phyloP scores from a whole-genome alignment of 2,797 vertebrate genomes.

The Squalus acanthias region DNA sequence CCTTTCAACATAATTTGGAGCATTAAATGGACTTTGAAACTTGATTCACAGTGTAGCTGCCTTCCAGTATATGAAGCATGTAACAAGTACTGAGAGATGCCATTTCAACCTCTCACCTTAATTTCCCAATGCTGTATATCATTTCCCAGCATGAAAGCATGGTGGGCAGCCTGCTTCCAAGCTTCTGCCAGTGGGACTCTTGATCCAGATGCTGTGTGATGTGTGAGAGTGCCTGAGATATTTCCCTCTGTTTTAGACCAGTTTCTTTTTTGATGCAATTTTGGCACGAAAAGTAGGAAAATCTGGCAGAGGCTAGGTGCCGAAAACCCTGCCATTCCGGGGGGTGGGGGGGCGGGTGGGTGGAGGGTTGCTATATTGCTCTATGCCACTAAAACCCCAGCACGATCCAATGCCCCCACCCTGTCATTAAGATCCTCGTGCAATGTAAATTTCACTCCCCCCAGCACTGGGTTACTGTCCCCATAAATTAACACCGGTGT shows the following conservation, averaged over 20 bases:
- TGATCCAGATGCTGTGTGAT: neutral
- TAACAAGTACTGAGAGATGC: constrained; percentile 1
- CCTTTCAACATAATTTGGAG: constrained; percentile 10
- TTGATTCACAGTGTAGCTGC: neutral
- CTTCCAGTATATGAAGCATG: neutral
- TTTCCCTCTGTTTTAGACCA: neutral
- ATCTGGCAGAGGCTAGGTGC: neutral
- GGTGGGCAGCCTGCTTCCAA: neutral
- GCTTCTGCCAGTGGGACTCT: neutral
- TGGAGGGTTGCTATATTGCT: neutral
- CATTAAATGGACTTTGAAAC: constrained; percentile 20
- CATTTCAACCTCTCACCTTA: constrained; percentile 26
- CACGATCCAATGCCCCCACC: neutral
- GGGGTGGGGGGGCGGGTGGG: too few relatives aligned
- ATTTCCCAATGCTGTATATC: constrained; percentile 20
- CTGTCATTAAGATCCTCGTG: neutral
- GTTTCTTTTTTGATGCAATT: neutral
- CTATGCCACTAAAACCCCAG: neutral
- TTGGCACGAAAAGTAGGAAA: neutral
- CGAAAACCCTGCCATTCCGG: neutral
- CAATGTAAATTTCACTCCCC: too few relatives aligned
- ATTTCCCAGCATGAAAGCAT: neutral
- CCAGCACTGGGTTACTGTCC: too few relatives aligned
- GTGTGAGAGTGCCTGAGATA: neutral
- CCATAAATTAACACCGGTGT: too few relatives aligned